Conservation (phyloP, 2,888 invertebrate species). For the Pollenia labialis region DNA sequence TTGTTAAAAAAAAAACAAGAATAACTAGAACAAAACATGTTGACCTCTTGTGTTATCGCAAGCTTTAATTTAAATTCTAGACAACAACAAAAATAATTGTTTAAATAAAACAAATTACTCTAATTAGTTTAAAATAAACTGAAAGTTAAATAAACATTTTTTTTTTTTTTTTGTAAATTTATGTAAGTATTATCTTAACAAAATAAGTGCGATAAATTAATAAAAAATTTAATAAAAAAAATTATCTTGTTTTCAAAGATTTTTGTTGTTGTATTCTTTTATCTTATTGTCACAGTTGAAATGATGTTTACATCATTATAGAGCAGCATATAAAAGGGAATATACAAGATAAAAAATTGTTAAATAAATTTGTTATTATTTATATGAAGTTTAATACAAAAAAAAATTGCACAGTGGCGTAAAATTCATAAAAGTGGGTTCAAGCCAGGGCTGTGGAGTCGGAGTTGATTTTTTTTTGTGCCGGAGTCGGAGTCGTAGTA, state of each 20-base stretch:
- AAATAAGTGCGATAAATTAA: constrained; percentile 48
- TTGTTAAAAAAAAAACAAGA: not conserved
- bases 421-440: no score
- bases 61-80: no score
- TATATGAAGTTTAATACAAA: no score
- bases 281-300: not conserved
- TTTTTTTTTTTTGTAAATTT: constrained; percentile 20
- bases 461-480: no score
- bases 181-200: constrained; percentile 1
- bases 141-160: constrained; percentile 18
- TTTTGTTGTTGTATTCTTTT: not conserved
- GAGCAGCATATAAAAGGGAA: no score
- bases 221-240: constrained; percentile 37
- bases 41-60: constrained; percentile 57
- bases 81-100: constrained; percentile 49
- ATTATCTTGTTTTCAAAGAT: constrained; percentile 15
- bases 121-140: constrained; percentile 60
- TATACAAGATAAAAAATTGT: no score
- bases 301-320: not conserved
- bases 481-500: no score
- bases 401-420: no score
- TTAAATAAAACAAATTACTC: constrained; percentile 64
- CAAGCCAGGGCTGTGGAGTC: no score
- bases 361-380: no score
- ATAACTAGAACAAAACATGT: not conserved